Base-by-base conservation (phyloP, 2,888 invertebrate genomes). In the Tridacna crocea region DNA sequence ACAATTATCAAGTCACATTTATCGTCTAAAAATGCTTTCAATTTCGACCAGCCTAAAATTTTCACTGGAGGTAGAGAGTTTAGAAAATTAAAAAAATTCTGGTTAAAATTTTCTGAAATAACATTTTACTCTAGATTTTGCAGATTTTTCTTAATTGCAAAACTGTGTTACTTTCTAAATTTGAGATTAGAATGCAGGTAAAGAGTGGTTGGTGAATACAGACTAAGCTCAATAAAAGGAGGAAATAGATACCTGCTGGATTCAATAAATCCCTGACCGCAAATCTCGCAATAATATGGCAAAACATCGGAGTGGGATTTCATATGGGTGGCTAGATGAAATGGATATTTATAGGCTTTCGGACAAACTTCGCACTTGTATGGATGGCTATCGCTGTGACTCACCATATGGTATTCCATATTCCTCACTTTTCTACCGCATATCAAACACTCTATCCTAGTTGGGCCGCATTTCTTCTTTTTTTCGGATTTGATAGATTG, bases 221-320 rank as follows among this genome's bases (percentile, higher is more conserved):
- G 36, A 2, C 36, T 36, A 8, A 36, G 2, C 36, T 36, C 36
- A 36, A 36, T 36, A 36, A 36, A 36, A 36, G 36, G 8, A 36
- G 36, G 36, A 36, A 36, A 36, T 36, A 47, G 2, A 36, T 74
- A 79, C 79, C 73, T 74, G 68, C 22, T 47, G 4, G 15, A 58
- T 26, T 61, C 48, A 19, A 55, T 22, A 79, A 79, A 78, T 66
- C 83, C 83, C 47, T 80, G 60, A 0, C 83, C 83, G 75, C 83
- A 83, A 6, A 75, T 60, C 24, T 83, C 83, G 73, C 83, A 83
- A 61, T 78, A 83, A 58, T 48, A 83, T 10, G 83, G 75, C 22
- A 75, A 55, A 0, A 75, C 72, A 19, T 77, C 75, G 12, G 47
- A 47, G 27, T 83, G 83, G 19, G 60, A 26, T n/a, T 60, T 61